Percentiles rank a stretch among this genome's conserved stretches.
Evolutionary conservation across 2,888 invertebrate species (phyloP).

Genomic region (Tanypteryx hageni): DNA sequence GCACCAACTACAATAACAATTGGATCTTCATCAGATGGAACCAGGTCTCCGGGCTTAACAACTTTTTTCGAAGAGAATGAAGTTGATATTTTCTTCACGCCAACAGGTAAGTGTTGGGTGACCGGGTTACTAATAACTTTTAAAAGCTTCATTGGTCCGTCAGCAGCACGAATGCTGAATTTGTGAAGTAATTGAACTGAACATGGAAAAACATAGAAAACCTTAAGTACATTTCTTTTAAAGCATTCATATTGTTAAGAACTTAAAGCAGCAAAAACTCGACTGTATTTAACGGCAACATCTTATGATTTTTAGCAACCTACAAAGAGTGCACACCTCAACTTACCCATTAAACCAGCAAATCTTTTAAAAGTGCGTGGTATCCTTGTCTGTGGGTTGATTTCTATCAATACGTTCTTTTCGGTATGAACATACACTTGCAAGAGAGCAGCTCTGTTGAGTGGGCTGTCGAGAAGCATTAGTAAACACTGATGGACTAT

Average conservation of each 20-base stretch:
- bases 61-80: conserved; percentile 90
- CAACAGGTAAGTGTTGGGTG: conserved; percentile 95
- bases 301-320: neutral
- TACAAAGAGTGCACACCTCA: neutral
- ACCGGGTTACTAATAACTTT: conserved; percentile 99
- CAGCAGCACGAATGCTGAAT: conserved; percentile 92
- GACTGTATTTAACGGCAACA: neutral
- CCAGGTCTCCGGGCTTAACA: conserved; percentile 85
- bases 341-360: conserved; percentile 94
- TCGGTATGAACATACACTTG: conserved; percentile 96
- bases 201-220: conserved; percentile 71
- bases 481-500: conserved; percentile 98
- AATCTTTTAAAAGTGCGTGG: conserved; percentile 98
- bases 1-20: conserved; percentile 95
- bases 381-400: conserved; percentile 97
- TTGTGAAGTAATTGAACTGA: conserved; percentile 97
- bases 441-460: conserved; percentile 96
- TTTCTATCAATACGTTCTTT: conserved; percentile 94
- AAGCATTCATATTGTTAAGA: neutral
- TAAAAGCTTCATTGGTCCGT: conserved; percentile 91
- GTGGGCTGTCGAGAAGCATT: conserved; percentile 98
- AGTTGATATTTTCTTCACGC: conserved; percentile 92
- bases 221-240: neutral
- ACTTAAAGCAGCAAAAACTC: neutral
- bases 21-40: conserved; percentile 87